phyloP scores from a whole-genome alignment of 2,113 vertebrate genomes.

The Stegostoma tigrinum region DNA sequence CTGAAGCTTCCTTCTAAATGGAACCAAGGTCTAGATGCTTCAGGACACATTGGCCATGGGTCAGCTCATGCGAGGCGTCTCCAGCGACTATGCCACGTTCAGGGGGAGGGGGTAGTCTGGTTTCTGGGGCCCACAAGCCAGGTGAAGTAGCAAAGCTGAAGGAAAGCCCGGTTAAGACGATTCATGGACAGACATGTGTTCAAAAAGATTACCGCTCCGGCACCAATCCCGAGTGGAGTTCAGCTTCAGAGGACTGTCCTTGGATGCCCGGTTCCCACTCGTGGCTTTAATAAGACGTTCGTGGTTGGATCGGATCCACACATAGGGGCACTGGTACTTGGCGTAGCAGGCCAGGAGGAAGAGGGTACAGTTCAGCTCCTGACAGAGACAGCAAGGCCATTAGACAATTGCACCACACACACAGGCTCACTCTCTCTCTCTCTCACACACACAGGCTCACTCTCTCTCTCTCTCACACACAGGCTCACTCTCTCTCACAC shows the following conservation, averaged over 20 bases:
- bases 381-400: not conserved
- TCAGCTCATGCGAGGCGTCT: not conserved
- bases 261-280: conserved; percentile 56
- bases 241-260: conserved; percentile 64
- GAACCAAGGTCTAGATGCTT: not conserved
- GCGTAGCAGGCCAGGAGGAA: conserved; percentile 66
- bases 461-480: too few relatives aligned
- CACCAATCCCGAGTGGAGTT: conserved; percentile 61
- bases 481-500: too few relatives aligned
- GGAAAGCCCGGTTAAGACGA: not conserved
- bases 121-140: too few relatives aligned
- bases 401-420: not conserved
- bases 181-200: not conserved
- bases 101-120: too few relatives aligned
- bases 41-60: not conserved
- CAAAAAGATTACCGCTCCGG: conserved; percentile 48
- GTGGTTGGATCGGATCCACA: conserved; percentile 70
- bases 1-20: too few relatives aligned
- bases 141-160: not conserved
- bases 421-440: too few relatives aligned
- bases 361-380: conserved; percentile 69
- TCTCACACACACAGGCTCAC: too few relatives aligned
- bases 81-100: not conserved
- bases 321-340: conserved; percentile 63
- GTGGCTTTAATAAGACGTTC: conserved; percentile 60